Conservation (phyloP, 2,888 invertebrate species). For the Chrysolina haemoptera region DNA sequence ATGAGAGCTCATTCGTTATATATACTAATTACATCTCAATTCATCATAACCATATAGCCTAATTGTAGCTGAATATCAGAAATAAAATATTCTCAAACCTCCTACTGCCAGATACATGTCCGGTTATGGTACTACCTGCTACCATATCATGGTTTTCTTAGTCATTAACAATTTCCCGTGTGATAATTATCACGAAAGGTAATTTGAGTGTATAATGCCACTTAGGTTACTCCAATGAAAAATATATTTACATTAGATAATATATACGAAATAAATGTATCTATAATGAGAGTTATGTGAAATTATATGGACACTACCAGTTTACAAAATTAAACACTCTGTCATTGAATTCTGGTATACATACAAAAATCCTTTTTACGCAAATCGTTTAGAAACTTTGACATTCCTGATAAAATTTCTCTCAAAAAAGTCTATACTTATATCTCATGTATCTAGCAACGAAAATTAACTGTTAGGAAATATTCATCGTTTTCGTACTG, state of each 20-base stretch:
- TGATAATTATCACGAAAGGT: conserved; percentile 23
- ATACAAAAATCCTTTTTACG: too few species aligned
- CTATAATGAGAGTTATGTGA: conserved; percentile 53
- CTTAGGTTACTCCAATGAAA: conserved; percentile 57
- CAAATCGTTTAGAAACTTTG: too few species aligned
- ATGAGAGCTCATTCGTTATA: too few species aligned
- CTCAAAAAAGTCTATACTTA: too few species aligned
- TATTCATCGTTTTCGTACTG: too few species aligned
- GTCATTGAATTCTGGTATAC: not conserved
- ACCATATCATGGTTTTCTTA: not conserved
- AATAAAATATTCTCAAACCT: not conserved
- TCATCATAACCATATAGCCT: not conserved
- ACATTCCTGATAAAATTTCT: too few species aligned
- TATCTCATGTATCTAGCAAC: too few species aligned
- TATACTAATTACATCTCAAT: too few species aligned
- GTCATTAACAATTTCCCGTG: conserved; percentile 7
- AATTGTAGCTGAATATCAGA: not conserved
- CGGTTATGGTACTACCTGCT: not conserved
- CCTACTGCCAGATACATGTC: not conserved
- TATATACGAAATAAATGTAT: conserved; percentile 58
- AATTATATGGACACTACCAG: conserved; percentile 57
- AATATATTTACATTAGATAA: conserved; percentile 64
- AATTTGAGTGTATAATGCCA: conserved; percentile 48
- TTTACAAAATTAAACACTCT: not conserved
- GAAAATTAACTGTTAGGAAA: too few species aligned